phyloP scores from a whole-genome alignment of 2,888 invertebrate species.

The Heliconius charithonia region DNA sequence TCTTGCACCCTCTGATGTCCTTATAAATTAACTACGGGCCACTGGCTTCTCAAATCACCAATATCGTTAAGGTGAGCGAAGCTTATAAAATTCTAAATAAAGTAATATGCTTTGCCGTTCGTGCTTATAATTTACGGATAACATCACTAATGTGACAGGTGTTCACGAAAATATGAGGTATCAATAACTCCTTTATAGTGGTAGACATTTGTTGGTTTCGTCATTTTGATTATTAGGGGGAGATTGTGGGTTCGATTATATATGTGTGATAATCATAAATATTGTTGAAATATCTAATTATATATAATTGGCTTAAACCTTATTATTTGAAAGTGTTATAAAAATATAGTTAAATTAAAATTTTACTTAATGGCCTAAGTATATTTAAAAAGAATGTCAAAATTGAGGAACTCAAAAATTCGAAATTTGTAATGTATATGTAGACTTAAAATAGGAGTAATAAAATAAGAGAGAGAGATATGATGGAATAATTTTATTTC shows the following conservation, averaged over 20 bases:
- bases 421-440: too few species aligned
- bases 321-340: too few species aligned
- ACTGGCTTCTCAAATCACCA: conserved; percentile 59
- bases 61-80: conserved; percentile 64
- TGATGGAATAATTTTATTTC: not conserved
- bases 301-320: too few species aligned
- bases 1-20: conserved; percentile 64
- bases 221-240: not conserved
- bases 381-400: not conserved
- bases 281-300: too few species aligned
- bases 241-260: not conserved
- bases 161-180: not conserved
- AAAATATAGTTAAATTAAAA: too few species aligned
- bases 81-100: conserved; percentile 72
- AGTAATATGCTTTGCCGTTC: conserved; percentile 66
- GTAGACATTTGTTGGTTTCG: not conserved
- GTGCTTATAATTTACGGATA: conserved; percentile 65
- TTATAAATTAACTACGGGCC: conserved; percentile 71
- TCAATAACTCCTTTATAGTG: not conserved
- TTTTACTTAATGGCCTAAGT: too few species aligned
- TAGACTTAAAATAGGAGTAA: not conserved
- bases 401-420: too few species aligned
- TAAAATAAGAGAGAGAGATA: not conserved
- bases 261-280: not conserved
- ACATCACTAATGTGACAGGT: conserved; percentile 33